phyloP scores from a whole-genome alignment of 2,888 invertebrate genomes.

The Ommatoiulus sabulosus region DNA sequence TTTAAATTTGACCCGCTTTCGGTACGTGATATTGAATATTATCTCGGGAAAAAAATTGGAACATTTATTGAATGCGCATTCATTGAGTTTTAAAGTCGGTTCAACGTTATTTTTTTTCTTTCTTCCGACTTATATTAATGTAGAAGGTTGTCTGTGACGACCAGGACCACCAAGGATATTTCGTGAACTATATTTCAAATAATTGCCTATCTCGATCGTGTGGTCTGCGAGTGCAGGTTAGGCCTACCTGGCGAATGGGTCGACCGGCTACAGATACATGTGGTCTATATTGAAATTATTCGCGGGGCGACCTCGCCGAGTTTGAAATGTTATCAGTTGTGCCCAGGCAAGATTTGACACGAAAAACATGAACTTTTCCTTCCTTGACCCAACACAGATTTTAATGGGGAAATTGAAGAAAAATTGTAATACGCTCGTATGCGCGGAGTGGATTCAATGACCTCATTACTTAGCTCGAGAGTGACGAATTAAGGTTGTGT shows the following conservation, averaged over 20 bases:
- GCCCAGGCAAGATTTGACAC: neutral
- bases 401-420: constrained; percentile 47
- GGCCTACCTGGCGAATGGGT: constrained; percentile 34
- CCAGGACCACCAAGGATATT: constrained; percentile 8
- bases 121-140: neutral
- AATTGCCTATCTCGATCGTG: neutral
- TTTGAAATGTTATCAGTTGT: constrained; percentile 19
- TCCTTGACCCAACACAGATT: constrained; percentile 50
- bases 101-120: neutral
- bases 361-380: constrained; percentile 48
- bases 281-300: constrained; percentile 3
- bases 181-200: constrained; percentile 23
- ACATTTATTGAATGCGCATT: neutral
- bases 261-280: neutral
- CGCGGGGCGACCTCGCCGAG: neutral
- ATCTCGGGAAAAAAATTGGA: neutral
- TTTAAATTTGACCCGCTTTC: neutral
- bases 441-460: constrained; percentile 10
- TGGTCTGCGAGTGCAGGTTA: neutral
- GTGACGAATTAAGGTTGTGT: constrained; percentile 38
- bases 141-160: constrained; percentile 31
- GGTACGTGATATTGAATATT: neutral
- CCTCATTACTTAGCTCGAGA: constrained; percentile 38
- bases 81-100: neutral
- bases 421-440: neutral